A percentile compares a stretch with the other conserved stretches of the same genome.
Evolutionary conservation across 2,797 vertebrate species (phyloP).

Genomic region (Atherinosoma microstoma): DNA sequence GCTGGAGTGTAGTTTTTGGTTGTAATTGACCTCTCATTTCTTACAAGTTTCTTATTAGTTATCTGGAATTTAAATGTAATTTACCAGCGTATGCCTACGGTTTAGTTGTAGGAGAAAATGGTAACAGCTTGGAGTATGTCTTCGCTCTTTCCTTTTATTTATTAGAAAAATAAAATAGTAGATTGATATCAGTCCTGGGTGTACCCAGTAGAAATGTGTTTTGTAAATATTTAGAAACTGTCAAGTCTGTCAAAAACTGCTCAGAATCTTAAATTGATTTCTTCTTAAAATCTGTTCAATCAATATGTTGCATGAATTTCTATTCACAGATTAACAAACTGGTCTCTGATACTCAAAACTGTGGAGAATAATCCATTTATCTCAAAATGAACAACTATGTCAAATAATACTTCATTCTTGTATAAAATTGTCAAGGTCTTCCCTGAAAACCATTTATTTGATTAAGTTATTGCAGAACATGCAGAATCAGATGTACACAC

Average conservation of each 20-base stretch:
- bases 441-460: not conserved
- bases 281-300: too few relatives aligned
- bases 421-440: not conserved
- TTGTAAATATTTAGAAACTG: too few relatives aligned
- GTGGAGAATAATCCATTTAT: not conserved
- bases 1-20: not conserved
- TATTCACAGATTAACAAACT: not conserved
- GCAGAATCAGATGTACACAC: too few relatives aligned
- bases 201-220: not conserved
- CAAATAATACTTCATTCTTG: not conserved
- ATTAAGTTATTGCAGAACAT: too few relatives aligned
- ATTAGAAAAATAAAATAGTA: not conserved
- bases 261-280: too few relatives aligned
- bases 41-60: not conserved
- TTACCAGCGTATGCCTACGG: not conserved
- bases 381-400: not conserved
- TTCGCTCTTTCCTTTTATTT: not conserved
- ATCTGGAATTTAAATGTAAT: not conserved
- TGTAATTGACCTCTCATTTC: not conserved
- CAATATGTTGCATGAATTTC: not conserved
- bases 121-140: not conserved
- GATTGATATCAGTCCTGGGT: not conserved
- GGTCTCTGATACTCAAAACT: not conserved
- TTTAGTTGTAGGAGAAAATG: not conserved
- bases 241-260: too few relatives aligned